Evolutionary conservation across 2,888 invertebrate genomes (phyloP).

Genomic region (Neelides folsomi): DNA sequence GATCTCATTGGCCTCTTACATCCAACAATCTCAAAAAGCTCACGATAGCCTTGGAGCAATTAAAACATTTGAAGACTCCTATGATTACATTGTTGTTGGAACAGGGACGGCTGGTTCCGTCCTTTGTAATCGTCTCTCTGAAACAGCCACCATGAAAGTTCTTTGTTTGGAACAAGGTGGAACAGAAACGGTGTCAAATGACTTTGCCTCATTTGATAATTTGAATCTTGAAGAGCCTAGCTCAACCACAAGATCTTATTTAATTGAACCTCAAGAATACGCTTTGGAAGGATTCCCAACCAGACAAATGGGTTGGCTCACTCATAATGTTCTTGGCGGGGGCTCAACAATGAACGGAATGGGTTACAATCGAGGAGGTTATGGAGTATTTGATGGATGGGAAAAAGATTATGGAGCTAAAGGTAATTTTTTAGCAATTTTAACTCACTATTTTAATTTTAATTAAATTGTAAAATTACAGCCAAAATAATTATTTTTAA

Average conservation of each 20-base stretch:
- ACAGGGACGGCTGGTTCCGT: too few relatives aligned
- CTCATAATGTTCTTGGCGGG: neutral
- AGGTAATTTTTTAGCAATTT: too few relatives aligned
- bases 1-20: too few relatives aligned
- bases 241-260: neutral
- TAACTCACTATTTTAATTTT: too few relatives aligned
- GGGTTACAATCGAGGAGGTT: constrained; percentile 4
- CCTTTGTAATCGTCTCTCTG: neutral
- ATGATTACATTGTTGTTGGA: constrained; percentile 4
- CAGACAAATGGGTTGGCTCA: neutral
- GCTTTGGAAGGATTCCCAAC: neutral
- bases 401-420: too few relatives aligned
- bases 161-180: neutral
- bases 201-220: neutral
- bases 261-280: neutral
- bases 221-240: neutral
- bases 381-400: neutral
- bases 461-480: too few relatives aligned
- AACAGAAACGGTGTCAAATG: neutral
- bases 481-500: too few relatives aligned
- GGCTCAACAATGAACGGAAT: constrained; percentile 1
- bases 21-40: constrained; percentile 34
- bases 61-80: neutral
- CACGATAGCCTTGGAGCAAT: constrained; percentile 28
- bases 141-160: neutral